These are phyloP conservation scores for Gobiocypris rarus DNA, from an alignment of 2,113 vertebrate species.

Conservation along the genomic window DNA sequence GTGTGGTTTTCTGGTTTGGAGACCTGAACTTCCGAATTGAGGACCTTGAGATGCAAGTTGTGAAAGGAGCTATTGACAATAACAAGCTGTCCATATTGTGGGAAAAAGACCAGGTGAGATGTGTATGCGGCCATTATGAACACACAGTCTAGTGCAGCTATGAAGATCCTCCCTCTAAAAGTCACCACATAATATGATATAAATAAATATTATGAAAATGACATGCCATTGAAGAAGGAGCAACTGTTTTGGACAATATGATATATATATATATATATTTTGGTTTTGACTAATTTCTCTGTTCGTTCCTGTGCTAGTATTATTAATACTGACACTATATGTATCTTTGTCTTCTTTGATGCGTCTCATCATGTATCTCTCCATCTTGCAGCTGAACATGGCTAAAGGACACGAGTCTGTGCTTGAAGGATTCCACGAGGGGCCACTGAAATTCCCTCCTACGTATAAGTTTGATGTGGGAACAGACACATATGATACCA, in stretches of 20 bases:
- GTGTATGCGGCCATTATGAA: neutral
- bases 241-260: neutral
- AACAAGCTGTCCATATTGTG: conserved; percentile 89
- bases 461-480: conserved; percentile 98
- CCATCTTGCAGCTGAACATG: conserved; percentile 86
- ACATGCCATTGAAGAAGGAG: neutral
- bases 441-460: conserved; percentile 90
- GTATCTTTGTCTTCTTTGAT: neutral
- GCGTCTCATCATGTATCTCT: neutral
- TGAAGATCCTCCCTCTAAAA: neutral
- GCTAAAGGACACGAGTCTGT: conserved; percentile 90
- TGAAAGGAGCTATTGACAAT: conserved; percentile 92
- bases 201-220: conserved; percentile 16
- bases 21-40: conserved; percentile 98
- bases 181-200: neutral
- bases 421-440: conserved; percentile 91
- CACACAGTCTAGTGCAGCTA: too few species aligned
- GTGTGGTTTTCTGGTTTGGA: conserved; percentile 97
- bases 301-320: neutral
- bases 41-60: conserved; percentile 91
- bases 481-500: conserved; percentile 95
- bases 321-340: conserved; percentile 37
- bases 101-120: conserved; percentile 95
- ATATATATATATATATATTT: neutral
- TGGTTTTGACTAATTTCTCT: neutral